Percentiles rank a stretch among this genome's conserved stretches.
These are phyloP conservation scores for Mus spicilegus DNA, from an alignment of 2,113 vertebrate species.

Conservation along the genomic window DNA sequence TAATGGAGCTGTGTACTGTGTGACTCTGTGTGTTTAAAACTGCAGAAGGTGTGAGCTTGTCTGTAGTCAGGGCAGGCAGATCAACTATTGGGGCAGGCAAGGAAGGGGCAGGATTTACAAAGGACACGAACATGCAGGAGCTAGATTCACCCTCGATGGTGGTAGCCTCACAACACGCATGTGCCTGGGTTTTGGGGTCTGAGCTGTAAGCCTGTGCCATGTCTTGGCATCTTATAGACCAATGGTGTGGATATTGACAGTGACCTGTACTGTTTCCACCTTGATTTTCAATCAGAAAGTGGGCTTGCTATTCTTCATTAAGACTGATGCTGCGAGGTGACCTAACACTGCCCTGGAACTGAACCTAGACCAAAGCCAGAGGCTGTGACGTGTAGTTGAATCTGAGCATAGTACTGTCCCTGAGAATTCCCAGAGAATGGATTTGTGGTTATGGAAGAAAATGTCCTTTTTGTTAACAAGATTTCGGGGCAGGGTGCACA, in stretches of 20 bases:
- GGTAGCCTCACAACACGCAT: background rate
- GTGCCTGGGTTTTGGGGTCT: fast-evolving
- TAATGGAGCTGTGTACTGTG: fast-evolving
- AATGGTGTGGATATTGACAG: background rate
- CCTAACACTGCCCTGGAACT: background rate
- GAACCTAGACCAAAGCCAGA: background rate
- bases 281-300: background rate
- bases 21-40: background rate
- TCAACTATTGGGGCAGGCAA: background rate
- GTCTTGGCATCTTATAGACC: background rate
- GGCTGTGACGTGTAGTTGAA: background rate
- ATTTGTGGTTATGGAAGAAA: background rate
- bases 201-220: background rate
- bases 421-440: background rate
- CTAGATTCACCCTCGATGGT: background rate
- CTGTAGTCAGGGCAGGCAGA: background rate
- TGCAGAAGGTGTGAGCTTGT: no score
- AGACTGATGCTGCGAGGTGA: background rate
- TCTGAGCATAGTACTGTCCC: background rate
- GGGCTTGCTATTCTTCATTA: background rate
- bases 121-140: background rate
- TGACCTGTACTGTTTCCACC: background rate
- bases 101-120: no score
- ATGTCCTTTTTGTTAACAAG: background rate
- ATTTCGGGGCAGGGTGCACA: background rate